Percentiles rank a stretch among this genome's conserved stretches.
Evolutionary conservation across 2,888 invertebrate species (phyloP).

Genomic region (Lasioglossum calceatum): DNA sequence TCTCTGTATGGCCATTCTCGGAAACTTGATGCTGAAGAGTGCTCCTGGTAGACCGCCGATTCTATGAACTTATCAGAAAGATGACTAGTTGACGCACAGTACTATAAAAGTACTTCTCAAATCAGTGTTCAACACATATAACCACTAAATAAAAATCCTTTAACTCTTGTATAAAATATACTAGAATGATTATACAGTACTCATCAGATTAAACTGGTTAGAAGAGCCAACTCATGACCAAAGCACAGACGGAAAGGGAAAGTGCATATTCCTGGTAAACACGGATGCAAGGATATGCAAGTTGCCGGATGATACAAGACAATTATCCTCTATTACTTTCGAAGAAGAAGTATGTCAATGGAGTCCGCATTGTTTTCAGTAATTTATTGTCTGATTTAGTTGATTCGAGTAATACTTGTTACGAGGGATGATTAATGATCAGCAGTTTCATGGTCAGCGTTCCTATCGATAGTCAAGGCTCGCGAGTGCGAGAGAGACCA

Average conservation of each 20-base stretch:
- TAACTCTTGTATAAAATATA: background rate
- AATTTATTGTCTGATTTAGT: background rate
- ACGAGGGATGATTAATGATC: constrained; percentile 17
- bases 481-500: background rate
- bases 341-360: background rate
- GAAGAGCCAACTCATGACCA: background rate
- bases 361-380: background rate
- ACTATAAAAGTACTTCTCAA: background rate
- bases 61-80: background rate
- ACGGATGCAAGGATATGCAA: background rate
- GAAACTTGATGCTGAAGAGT: background rate
- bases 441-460: constrained; percentile 1
- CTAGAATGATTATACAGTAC: background rate
- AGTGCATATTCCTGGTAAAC: background rate
- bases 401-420: background rate
- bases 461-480: constrained; percentile 22
- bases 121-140: background rate
- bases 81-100: background rate
- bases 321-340: background rate
- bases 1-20: background rate
- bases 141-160: too few relatives aligned
- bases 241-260: background rate
- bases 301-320: background rate
- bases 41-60: background rate
- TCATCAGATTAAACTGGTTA: background rate